Evolutionary conservation across 2,888 invertebrate genomes (phyloP), one percentile per base, ranked within the genome.

Genomic region (Cinara cedri): DNA sequence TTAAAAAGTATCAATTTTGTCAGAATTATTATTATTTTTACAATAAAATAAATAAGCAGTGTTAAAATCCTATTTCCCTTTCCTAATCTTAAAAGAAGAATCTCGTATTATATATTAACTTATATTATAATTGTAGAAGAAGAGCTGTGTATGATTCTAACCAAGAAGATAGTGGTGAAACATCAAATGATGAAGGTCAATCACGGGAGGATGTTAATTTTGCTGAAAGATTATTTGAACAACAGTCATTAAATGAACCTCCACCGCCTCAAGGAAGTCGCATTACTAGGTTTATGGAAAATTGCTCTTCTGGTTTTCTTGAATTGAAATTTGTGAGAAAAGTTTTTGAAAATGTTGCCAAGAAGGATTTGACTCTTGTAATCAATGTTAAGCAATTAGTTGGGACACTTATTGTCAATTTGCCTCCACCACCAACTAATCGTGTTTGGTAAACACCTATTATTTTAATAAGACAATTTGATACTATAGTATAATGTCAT

Each of bases 391-490:
- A 91, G 82, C 90, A 90, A 49, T 86, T 96, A 60, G 90, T 90
- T 82, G 97, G 97, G 1, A 90, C 91, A 42, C 87, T 97, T 80
- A 91, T 93, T 4, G 83, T 96, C 81, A 96, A 96, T 86, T 88
- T 95, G 83, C 96, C 97, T 16, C 93, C 95, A 34, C 94, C 96
- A 55, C 96, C 96, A 0, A 91, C 93, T 82, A 95, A 97, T 86
- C 88, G 97, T 80, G 84, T 97, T n/a, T 97, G 97, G 97, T 89
- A 85, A 82, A 83, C 81, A 74, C 21, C 26, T 2, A 68, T 60
- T 42, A 34, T 34, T 49, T 34, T 24, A 24, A 65, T 51, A 57
- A 11, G 62, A 55, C 11, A 34, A 34, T 34, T 34, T 34, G 3
- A 34, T 34, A 34, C 34, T 6, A 6, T 34, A 34, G 6, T 34